A percentile compares a stretch with the other conserved stretches of the same genome.
Evolutionary conservation across 1,140 invertebrate genomes (phyloP).

Genomic region (Cyrtorhinus lividipennis): DNA sequence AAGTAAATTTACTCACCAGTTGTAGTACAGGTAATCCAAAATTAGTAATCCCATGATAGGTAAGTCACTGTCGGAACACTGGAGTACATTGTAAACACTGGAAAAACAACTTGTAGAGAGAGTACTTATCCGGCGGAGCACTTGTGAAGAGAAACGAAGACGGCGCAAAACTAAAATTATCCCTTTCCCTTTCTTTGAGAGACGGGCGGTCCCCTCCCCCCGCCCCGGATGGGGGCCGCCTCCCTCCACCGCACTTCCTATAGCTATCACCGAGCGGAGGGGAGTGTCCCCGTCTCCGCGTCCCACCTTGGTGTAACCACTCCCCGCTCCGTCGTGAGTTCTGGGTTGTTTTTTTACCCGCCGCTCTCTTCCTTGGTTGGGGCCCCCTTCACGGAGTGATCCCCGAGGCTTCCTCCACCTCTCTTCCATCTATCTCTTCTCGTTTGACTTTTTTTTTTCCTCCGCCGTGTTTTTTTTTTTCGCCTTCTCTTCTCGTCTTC

Average conservation of each 20-base stretch:
- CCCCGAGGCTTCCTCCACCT: no score
- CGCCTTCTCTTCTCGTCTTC: background rate
- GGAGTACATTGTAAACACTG: conserved; percentile 5
- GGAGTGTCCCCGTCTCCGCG: background rate
- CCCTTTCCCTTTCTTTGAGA: conserved; percentile 20
- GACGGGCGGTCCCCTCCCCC: background rate
- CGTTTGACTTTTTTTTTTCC: no score
- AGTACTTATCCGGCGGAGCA: conserved; percentile 3
- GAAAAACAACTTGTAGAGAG: background rate
- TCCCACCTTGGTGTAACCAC: no score
- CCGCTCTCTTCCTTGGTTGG: background rate
- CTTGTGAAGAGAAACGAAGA: conserved; percentile 9
- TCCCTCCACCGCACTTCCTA: background rate
- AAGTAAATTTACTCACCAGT: conserved; percentile 16
- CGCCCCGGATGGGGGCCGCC: background rate
- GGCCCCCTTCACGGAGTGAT: no score
- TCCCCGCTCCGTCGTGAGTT: background rate
- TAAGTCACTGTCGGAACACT: conserved; percentile 4
- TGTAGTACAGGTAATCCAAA: conserved; percentile 16
- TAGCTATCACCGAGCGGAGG: background rate
- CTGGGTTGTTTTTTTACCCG: background rate
- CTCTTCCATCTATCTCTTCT: no score
- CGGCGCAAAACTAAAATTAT: conserved; percentile 16
- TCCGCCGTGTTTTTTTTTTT: background rate
- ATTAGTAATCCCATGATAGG: conserved; percentile 17